Conservation (phyloP, 2,113 vertebrate species). For the Corvus cornix region DNA sequence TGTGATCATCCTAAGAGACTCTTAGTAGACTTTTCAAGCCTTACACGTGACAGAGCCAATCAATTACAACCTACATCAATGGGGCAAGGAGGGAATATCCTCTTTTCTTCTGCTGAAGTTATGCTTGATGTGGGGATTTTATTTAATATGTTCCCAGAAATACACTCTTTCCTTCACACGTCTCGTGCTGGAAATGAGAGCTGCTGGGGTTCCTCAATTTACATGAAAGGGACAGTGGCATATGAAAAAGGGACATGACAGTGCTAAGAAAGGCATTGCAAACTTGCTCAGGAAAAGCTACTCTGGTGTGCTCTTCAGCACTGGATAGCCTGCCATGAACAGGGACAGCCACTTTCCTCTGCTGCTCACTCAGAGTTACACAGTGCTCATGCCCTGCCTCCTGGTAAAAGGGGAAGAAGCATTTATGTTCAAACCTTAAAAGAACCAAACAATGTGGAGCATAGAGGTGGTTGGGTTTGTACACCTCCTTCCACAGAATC, state of each 20-base stretch:
- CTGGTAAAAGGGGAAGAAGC: not conserved
- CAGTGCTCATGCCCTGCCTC: not conserved
- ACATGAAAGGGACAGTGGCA: not conserved
- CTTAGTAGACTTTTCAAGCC: not conserved
- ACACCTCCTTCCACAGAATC: not conserved
- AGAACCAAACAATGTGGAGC: not conserved
- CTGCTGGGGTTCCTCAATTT: not conserved
- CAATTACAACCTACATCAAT: not conserved
- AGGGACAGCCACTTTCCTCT: not conserved
- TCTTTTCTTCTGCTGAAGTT: not conserved
- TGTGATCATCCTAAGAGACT: not conserved
- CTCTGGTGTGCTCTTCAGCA: not conserved
- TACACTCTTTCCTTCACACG: not conserved
- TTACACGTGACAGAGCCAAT: not conserved
- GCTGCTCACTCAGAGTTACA: not conserved
- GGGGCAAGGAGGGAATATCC: accelerated
- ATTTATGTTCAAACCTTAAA: not conserved
- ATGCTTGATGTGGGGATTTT: not conserved
- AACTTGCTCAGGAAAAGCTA: not conserved
- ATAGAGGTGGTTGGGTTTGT: not conserved
- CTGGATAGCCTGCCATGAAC: not conserved
- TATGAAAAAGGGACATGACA: not conserved
- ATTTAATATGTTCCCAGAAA: not conserved
- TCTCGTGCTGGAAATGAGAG: not conserved
- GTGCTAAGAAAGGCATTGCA: not conserved